These are phyloP conservation scores for Hippoglossus stenolepis DNA, from an alignment of 2,113 vertebrate species.

Conservation along the genomic window DNA sequence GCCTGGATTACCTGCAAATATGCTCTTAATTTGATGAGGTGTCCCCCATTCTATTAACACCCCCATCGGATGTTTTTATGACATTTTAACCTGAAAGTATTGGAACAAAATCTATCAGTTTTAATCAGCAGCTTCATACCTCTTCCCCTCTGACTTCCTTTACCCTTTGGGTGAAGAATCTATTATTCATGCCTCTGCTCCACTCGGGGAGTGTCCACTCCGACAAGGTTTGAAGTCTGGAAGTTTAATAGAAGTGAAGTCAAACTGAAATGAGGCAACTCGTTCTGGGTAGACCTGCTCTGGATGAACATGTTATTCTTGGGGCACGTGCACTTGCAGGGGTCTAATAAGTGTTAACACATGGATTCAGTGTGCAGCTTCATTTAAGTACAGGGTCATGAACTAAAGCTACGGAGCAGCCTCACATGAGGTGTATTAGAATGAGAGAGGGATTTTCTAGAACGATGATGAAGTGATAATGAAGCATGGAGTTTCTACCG, in stretches of 20 bases:
- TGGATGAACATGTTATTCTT: slow-evolving; percentile 32
- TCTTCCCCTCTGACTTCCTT: slow-evolving; percentile 32
- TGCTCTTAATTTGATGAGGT: slow-evolving; percentile 31
- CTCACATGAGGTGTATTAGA: neutral
- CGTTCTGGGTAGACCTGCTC: slow-evolving; percentile 29
- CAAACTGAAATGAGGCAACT: slow-evolving; percentile 50
- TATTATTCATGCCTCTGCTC: slow-evolving; percentile 66
- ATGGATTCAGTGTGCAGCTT: neutral
- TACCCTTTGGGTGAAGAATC: slow-evolving; percentile 54
- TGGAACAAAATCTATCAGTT: slow-evolving; percentile 49
- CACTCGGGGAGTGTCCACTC: slow-evolving; percentile 45
- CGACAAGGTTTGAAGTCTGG: slow-evolving; percentile 61
- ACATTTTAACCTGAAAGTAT: slow-evolving; percentile 44
- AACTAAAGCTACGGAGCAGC: neutral
- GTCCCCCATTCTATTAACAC: slow-evolving; percentile 22
- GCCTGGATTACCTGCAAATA: slow-evolving; percentile 29
- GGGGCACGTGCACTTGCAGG: neutral
- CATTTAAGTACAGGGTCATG: slow-evolving; percentile 5
- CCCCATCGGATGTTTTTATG: slow-evolving; percentile 25
- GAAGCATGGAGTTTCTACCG: neutral
- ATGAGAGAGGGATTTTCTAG: no score
- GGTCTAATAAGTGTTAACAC: slow-evolving; percentile 32
- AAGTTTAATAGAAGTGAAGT: slow-evolving; percentile 55
- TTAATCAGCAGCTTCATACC: slow-evolving; percentile 42
- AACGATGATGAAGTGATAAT: neutral